Evolutionary conservation across 2,797 vertebrate genomes (phyloP).

Genomic region (Eurystomus glaucurus): DNA sequence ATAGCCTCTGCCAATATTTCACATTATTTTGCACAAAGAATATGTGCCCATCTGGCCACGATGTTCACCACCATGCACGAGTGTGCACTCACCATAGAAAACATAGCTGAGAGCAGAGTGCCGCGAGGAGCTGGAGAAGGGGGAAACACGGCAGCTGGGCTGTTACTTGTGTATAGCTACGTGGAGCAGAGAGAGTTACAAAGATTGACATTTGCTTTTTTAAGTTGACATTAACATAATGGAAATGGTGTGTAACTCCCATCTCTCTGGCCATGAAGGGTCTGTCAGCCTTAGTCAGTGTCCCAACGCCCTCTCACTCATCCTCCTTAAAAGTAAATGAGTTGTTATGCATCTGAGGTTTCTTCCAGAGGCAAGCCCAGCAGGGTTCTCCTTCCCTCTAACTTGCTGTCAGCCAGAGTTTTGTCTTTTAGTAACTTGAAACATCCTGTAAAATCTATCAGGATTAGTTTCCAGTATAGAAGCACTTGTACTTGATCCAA

Average conservation of each 20-base stretch:
- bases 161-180: background rate
- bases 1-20: background rate
- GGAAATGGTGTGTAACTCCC: constrained; percentile 42
- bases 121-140: background rate
- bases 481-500: constrained; percentile 38
- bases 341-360: background rate
- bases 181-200: background rate
- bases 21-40: background rate
- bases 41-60: background rate
- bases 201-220: background rate
- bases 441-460: constrained; percentile 65
- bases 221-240: background rate
- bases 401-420: background rate
- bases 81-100: background rate
- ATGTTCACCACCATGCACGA: background rate
- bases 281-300: constrained; percentile 51
- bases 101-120: background rate
- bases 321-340: constrained; percentile 20
- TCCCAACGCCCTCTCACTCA: constrained; percentile 26
- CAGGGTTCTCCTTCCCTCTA: constrained; percentile 25
- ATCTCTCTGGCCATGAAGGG: constrained; percentile 3
- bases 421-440: constrained; percentile 54
- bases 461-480: constrained; percentile 56
- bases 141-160: background rate
- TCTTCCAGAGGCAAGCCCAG: constrained; percentile 28